Evolutionary conservation across 1,140 invertebrate genomes (phyloP).

Genomic region (Trichonephila clavata): DNA sequence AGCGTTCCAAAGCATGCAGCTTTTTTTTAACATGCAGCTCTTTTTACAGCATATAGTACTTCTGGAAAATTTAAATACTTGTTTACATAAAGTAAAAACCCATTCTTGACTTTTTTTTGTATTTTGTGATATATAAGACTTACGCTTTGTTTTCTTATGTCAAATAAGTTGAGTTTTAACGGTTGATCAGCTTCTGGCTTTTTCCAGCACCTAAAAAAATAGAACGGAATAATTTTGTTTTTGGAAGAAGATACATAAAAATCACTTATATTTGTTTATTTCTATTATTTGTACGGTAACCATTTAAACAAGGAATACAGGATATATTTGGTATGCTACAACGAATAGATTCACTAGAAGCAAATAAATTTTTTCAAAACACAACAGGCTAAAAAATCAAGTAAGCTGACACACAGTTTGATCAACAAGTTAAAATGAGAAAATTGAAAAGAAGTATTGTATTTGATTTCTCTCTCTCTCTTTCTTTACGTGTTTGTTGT

Average conservation of each 20-base stretch:
- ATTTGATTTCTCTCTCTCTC: neutral
- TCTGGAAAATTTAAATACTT: too few relatives aligned
- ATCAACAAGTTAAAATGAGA: conserved; percentile 5
- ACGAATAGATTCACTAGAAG: neutral
- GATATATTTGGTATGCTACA: neutral
- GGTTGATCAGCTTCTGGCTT: too few relatives aligned
- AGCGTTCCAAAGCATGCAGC: too few relatives aligned
- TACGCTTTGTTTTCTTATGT: too few relatives aligned
- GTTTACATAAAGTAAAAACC: too few relatives aligned
- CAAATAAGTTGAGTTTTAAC: too few relatives aligned
- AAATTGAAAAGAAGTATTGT: neutral
- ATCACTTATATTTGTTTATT: neutral
- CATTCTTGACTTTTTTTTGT: too few relatives aligned
- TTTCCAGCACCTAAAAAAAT: neutral
- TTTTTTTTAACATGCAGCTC: too few relatives aligned
- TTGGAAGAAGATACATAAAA: neutral
- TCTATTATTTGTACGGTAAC: neutral
- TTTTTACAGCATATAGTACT: too few relatives aligned
- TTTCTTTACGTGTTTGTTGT: neutral
- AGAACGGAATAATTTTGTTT: neutral
- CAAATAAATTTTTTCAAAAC: neutral
- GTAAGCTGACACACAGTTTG: neutral
- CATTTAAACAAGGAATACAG: neutral
- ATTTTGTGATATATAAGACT: too few relatives aligned
- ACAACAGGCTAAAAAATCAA: neutral